Base-by-base conservation (phyloP, 1,140 invertebrate species). In the silkworm (Bombyx mori) region DNA sequence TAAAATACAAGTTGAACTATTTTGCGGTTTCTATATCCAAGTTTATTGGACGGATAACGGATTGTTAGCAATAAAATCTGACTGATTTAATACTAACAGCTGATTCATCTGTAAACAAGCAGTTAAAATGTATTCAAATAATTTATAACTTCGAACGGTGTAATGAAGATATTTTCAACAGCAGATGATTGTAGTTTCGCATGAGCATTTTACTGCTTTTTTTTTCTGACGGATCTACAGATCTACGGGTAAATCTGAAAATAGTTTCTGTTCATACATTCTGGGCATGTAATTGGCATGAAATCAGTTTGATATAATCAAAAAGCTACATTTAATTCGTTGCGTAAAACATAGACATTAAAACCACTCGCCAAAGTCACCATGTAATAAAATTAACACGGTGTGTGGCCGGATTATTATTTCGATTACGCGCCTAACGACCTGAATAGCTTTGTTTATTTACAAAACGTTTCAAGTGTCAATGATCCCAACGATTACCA, bases 31-130 rank as follows among this genome's bases (percentile, higher is more conserved):
- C 51, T 54, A 50, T 26, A 50, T 12, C 44, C 56, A 42, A 44
- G 26, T 52, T 61, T 49, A 43, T 59, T 42, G 53, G 56, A 58
- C 52, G 44, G 43, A 35, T 57, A 50, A 60, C 58, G 54, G 52
- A 57, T 60, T 50, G 48, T 46, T 47, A 44, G 61, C 52, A 56
- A 59, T 63, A 63, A 63, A 63, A 63, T 47, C 12, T 50, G 12
- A 50, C 52, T 54, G 58, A 63, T 63, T 63, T 60, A 60, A 44
- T 57, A 51, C 55, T 45, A 60, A 60, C 62, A 63, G 55, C 51
- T 63, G 55, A 60, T 60, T 54, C 43, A 63, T 47, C 26, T 57
- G 48, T 63, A 63, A 63, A 63, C 61, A 63, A 58, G 57, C 52
- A 53, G 55, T 63, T 59, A 59, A 58, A 50, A n/a, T 52, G 26